phyloP scores from a whole-genome alignment of 2,113 vertebrate genomes.

The Elgaria multicarinata region DNA sequence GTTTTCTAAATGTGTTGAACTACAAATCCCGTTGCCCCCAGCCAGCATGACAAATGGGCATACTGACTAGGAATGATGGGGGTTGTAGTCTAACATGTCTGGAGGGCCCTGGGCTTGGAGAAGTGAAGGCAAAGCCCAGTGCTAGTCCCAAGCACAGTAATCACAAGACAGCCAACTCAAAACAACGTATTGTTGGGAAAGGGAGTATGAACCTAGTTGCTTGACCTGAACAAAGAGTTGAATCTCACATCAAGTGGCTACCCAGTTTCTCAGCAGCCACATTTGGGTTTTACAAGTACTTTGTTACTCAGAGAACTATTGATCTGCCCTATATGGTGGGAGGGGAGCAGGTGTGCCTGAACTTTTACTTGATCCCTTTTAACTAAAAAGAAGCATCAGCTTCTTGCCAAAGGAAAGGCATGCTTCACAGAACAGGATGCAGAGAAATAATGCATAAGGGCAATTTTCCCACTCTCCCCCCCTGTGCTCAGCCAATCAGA shows the following conservation, averaged over 20 bases:
- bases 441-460: background rate
- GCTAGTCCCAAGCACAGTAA: background rate
- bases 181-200: background rate
- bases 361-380: slow-evolving; percentile 11
- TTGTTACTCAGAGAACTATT: slow-evolving; percentile 9
- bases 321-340: slow-evolving; percentile 34
- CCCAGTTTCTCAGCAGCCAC: slow-evolving; percentile 22
- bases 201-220: background rate
- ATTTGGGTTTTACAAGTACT: slow-evolving; percentile 1
- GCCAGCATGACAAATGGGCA: background rate
- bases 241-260: background rate
- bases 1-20: background rate
- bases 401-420: background rate
- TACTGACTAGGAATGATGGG: too few relatives aligned
- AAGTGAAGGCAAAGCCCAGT: background rate
- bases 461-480: slow-evolving; percentile 19
- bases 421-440: background rate
- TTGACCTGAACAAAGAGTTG: background rate
- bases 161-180: too few relatives aligned
- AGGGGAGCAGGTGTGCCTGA: slow-evolving; percentile 14
- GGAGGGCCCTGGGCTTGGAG: too few relatives aligned
- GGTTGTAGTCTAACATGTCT: too few relatives aligned
- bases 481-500: background rate
- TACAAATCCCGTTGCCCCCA: background rate
- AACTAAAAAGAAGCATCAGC: slow-evolving; percentile 42